Base-by-base conservation (phyloP, 1,140 invertebrate genomes). In the Adoxophyes honmai region DNA sequence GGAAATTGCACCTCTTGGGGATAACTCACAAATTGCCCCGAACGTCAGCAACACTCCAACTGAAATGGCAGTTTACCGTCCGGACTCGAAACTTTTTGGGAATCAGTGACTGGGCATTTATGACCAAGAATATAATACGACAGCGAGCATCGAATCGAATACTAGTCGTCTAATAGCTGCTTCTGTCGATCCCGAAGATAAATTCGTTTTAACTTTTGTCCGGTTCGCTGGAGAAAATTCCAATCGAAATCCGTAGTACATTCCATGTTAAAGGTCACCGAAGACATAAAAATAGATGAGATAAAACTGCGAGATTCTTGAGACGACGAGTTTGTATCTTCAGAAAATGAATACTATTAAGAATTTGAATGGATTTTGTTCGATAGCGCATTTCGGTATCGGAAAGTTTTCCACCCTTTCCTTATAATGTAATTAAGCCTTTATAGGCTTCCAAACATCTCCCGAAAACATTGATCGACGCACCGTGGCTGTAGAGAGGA, bases 1-100 rank as follows among this genome's bases (percentile, higher is more conserved):
- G 80, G 75, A 78, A 83, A 87, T 78, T 85, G 73, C 75, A 78
- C 75, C 78, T 77, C 80, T 81, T 68, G 70, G 68, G 71, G 69
- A 73, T 70, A 70, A 65, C 67, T 77, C 78, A 74, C 75, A 78
- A 85, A 82, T 81, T 83, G 74, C 64, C 66, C 54, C 37, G 78
- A 85, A 74, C 74, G 70, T 79, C 78, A 78, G 68, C 73, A 72
- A 66, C 64, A 74, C 61, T 66, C 63, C 54, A 68, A 70, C 64
- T 73, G 67, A 82, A 81, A 75, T 76, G 73, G 79, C 73, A 79
- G 78, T 84, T 81, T 69, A 64, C 55, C 64, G 61, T 64, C 60
- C 54, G 57, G 66, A 70, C 69, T 70, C 14, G 42, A 52, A 52
- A 77, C 55, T 75, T 68, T 62, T 70, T 10, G 37, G 38, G 52